phyloP scores from a whole-genome alignment of 1,140 invertebrate species.

The Neotoxoptera formosana region DNA sequence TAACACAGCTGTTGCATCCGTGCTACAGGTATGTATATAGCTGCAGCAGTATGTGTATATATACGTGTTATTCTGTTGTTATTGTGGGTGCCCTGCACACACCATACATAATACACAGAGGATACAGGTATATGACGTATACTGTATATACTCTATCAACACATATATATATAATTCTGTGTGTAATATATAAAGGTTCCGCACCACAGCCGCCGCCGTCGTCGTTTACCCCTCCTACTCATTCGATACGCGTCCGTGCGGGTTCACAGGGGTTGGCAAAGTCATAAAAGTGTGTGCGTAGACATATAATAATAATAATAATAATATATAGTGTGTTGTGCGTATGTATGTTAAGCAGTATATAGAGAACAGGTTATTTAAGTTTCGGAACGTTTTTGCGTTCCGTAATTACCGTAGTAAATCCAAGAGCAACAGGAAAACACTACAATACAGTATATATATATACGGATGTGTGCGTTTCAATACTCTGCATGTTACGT shows the following conservation, averaged over 20 bases:
- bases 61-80: background rate
- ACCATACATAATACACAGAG: background rate
- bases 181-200: constrained; percentile 9
- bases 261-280: constrained; percentile 45
- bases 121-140: background rate
- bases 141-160: background rate
- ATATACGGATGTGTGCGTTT: background rate
- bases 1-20: background rate
- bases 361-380: background rate
- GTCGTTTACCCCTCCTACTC: background rate
- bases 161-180: background rate
- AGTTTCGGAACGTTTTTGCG: background rate
- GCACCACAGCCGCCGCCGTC: background rate
- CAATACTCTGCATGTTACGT: constrained; percentile 5
- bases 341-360: background rate
- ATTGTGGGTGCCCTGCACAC: background rate
- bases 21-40: background rate
- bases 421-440: background rate
- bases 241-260: constrained; percentile 7
- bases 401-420: background rate
- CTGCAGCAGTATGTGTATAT: too few relatives aligned
- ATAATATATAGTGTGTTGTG: too few relatives aligned
- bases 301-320: too few relatives aligned
- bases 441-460: background rate
- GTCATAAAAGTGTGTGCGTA: constrained; percentile 18